Percentiles rank a stretch among this genome's conserved stretches.
phyloP scores from a whole-genome alignment of 1,140 invertebrate genomes.

The Lepidurus apus region DNA sequence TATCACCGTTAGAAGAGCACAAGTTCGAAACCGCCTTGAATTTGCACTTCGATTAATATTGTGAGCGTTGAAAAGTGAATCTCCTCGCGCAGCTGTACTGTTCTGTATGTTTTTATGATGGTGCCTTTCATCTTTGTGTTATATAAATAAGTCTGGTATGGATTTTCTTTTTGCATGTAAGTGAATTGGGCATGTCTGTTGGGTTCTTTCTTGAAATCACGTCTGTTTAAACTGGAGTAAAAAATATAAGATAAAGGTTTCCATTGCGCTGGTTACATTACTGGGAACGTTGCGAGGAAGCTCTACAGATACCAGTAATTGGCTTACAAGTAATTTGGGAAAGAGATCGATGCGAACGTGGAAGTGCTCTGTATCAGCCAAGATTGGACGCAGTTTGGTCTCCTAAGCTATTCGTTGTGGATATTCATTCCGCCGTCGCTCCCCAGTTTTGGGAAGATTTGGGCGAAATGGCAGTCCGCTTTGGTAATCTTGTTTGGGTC shows the following conservation, averaged over 20 bases:
- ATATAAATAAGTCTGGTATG: not conserved
- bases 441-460: not conserved
- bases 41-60: not conserved
- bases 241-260: not conserved
- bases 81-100: not conserved
- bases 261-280: not conserved
- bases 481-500: not conserved
- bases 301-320: not conserved
- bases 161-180: not conserved
- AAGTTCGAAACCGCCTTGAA: conserved; percentile 1
- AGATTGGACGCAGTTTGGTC: not conserved
- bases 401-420: not conserved
- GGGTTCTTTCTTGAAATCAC: not conserved
- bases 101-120: not conserved
- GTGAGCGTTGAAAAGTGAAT: not conserved
- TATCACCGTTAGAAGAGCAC: not conserved
- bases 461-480: not conserved
- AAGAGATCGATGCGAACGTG: conserved; percentile 4
- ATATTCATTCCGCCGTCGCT: not conserved
- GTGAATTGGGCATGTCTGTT: not conserved
- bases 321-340: not conserved
- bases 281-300: not conserved
- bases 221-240: not conserved
- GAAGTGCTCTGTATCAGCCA: not conserved
- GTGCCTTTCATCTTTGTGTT: not conserved